A percentile compares a stretch with the other conserved stretches of the same genome.
Evolutionary conservation across 1,140 invertebrate species (phyloP).

Genomic region (Penaeus japonicus): DNA sequence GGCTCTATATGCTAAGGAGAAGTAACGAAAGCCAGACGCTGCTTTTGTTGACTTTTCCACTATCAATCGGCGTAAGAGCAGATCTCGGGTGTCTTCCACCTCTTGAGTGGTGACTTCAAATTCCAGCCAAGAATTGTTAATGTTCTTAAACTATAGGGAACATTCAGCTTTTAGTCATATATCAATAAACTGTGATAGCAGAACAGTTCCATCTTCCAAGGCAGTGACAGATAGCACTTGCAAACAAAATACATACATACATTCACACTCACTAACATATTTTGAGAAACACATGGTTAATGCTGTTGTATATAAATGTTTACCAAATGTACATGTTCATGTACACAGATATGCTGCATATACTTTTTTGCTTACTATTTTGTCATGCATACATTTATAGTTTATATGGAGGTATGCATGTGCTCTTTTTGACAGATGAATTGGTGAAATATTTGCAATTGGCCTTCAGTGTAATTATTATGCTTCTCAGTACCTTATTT

Average conservation of each 20-base stretch:
- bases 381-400: background rate
- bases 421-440: too few species aligned
- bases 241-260: background rate
- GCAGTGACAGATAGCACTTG: conserved; percentile 34
- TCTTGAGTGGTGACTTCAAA: conserved; percentile 19
- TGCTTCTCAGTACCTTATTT: too few species aligned
- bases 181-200: conserved; percentile 49
- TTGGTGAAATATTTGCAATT: too few species aligned
- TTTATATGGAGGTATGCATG: background rate
- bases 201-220: conserved; percentile 46
- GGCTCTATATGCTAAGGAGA: too few species aligned
- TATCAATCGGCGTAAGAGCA: background rate
- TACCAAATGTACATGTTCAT: background rate
- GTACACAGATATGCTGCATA: background rate
- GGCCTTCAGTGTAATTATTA: too few species aligned
- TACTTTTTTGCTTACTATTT: too few species aligned
- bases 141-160: conserved; percentile 18
- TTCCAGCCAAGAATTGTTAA: conserved; percentile 22
- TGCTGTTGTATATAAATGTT: too few species aligned
- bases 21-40: too few species aligned
- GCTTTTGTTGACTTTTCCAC: conserved; percentile 4
- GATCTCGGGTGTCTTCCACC: conserved; percentile 44
- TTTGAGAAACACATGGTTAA: too few species aligned
- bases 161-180: conserved; percentile 36
- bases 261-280: background rate